phyloP scores from a whole-genome alignment of 2,797 vertebrate genomes.

The Sebastes taczanowskii region DNA sequence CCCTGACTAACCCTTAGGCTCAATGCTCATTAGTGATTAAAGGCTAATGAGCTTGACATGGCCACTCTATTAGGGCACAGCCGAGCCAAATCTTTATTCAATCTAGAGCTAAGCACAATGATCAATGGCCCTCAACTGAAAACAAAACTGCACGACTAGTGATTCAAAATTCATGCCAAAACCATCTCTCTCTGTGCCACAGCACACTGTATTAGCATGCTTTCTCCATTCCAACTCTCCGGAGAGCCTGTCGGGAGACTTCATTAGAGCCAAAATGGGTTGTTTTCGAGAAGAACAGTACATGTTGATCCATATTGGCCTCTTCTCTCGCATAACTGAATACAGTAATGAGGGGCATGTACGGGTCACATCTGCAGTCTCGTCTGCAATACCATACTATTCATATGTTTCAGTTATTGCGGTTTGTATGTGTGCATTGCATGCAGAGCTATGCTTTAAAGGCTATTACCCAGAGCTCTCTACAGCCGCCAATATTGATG shows the following conservation, averaged over 20 bases:
- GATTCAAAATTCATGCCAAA: slow-evolving; percentile 28
- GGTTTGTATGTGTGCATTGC: slow-evolving; percentile 3
- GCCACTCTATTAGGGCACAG: slow-evolving; percentile 2
- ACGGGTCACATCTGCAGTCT: slow-evolving; percentile 37
- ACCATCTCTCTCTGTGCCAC: slow-evolving; percentile 15
- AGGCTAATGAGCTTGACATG: slow-evolving; percentile 24
- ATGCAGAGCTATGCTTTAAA: slow-evolving; percentile 5
- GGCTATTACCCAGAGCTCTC: neutral
- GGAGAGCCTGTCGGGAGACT: slow-evolving; percentile 42
- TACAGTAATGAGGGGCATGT: slow-evolving; percentile 58
- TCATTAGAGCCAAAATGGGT: slow-evolving; percentile 54
- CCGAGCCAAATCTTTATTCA: slow-evolving; percentile 1
- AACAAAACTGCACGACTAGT: slow-evolving; percentile 15
- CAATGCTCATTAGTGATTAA: slow-evolving; percentile 4
- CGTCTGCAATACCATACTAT: slow-evolving; percentile 17
- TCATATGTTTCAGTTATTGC: slow-evolving; percentile 34
- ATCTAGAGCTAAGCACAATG: neutral
- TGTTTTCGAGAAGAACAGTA: slow-evolving; percentile 47
- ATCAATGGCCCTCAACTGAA: slow-evolving; percentile 6
- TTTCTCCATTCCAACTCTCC: slow-evolving; percentile 36
- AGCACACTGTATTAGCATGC: slow-evolving; percentile 51
- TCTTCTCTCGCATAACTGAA: slow-evolving; percentile 53
- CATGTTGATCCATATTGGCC: slow-evolving; percentile 40
- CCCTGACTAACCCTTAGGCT: neutral
- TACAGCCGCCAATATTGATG: slow-evolving; percentile 30